phyloP scores from a whole-genome alignment of 2,888 invertebrate species.

The Mesochorus sp. region DNA sequence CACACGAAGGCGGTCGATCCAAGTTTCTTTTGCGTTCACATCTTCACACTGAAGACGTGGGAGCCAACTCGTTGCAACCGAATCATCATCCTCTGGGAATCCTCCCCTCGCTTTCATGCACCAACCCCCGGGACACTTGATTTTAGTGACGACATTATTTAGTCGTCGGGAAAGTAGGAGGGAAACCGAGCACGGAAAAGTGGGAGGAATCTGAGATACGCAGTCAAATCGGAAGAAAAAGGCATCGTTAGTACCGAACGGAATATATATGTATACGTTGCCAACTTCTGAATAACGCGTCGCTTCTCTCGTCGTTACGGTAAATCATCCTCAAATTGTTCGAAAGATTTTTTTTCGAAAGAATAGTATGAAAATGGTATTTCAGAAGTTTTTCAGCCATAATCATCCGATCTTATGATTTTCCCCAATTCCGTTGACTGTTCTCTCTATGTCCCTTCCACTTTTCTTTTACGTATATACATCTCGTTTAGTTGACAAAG shows the following conservation, averaged over 20 bases:
- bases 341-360: not conserved
- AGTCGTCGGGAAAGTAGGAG: conserved; percentile 8
- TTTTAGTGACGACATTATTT: conserved; percentile 16
- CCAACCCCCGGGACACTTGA: conserved; percentile 21
- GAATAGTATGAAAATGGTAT: not conserved
- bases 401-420: not conserved
- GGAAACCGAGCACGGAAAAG: too few species aligned
- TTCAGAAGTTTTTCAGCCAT: not conserved
- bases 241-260: conserved; percentile 29
- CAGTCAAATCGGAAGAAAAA: too few species aligned
- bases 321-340: not conserved
- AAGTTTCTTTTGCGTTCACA: conserved; percentile 39
- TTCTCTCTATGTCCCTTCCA: not conserved
- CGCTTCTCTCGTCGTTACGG: not conserved
- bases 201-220: not conserved
- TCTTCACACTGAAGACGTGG: conserved; percentile 15
- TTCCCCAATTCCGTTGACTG: not conserved
- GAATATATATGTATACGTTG: not conserved
- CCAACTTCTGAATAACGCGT: not conserved
- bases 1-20: conserved; percentile 39
- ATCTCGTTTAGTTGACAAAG: conserved; percentile 12
- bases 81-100: conserved; percentile 20
- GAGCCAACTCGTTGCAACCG: conserved; percentile 1
- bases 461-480: not conserved
- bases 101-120: not conserved